phyloP scores from a whole-genome alignment of 2,888 invertebrate species.

The Cheilosia variabilis region DNA sequence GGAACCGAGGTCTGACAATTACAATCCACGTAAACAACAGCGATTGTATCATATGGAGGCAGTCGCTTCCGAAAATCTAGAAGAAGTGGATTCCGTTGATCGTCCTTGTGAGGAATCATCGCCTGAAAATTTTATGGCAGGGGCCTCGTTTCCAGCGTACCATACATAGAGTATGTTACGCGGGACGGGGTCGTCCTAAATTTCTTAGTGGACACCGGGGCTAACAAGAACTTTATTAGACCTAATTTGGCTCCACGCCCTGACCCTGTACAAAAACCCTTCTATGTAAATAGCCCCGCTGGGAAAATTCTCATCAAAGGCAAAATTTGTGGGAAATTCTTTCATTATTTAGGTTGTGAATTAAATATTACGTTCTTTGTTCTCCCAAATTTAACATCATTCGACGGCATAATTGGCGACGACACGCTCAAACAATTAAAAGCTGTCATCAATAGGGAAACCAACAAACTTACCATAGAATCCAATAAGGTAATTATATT shows the following conservation, averaged over 20 bases:
- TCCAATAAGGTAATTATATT: neutral
- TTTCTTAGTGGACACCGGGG: neutral
- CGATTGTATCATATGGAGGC: neutral
- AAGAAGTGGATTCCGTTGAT: no score
- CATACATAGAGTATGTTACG: neutral
- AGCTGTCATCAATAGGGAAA: neutral
- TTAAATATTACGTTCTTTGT: conserved; percentile 6
- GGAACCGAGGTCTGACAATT: neutral
- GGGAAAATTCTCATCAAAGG: conserved; percentile 12
- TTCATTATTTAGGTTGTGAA: conserved; percentile 9
- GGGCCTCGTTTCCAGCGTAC: neutral
- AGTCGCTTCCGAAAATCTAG: no score
- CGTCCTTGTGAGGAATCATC: no score
- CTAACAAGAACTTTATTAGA: conserved; percentile 12
- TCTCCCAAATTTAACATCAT: neutral
- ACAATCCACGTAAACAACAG: no score
- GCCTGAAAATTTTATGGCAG: no score
- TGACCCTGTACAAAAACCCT: neutral
- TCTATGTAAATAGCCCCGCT: conserved; percentile 21
- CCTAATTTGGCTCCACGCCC: conserved; percentile 1
- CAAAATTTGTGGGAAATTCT: conserved; percentile 33
- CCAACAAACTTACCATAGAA: neutral
- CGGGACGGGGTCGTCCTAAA: neutral
- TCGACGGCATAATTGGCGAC: neutral
- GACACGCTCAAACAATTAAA: neutral